Base-by-base conservation (phyloP, 2,888 invertebrate species). In the Nipponacmea schrenckii region DNA sequence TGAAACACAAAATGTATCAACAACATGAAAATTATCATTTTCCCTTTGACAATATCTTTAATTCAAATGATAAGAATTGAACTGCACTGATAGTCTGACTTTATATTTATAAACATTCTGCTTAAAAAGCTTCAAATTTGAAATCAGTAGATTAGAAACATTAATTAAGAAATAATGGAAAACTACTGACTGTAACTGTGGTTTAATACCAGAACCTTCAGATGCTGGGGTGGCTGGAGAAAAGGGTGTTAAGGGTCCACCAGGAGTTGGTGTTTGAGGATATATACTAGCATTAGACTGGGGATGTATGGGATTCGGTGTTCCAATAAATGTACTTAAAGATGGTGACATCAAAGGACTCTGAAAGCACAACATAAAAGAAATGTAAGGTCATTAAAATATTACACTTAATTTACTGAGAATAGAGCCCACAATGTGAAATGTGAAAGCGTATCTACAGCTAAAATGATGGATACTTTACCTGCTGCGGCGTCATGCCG, bases 201-300 rank as follows among this genome's bases (percentile, higher is more conserved):
- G 98, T 73, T 96, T 92, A 83, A 97, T 96, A 68, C 96, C 96
- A 69, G 97, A 96, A 90, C 97, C 96, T 14, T 95, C 95, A 62
- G 87, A 85, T 14, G 86, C 86, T 0, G 96, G 96, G 73, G 91
- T 88, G 31, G 88, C 85, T 62, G 89, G 89, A 46, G 85, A 86
- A 64, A 84, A 89, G 50, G 96, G 96, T 12, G 96, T 97, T 93
- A 85, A 81, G 7, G 87, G 87, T 0, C 85, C 86, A 45, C 96
- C 94, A 0, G 96, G 95, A 7, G 92, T 83, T 27, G 84, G 81
- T 12, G 83, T 79, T 5, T 79, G 77, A 44, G 84, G 84, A 67
- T 82, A 83, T 17, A 83, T 66, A 71, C 83, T 83, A 39, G 84
- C 81, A 81, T 84, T 85, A n/a, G 84, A 85, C 45, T 85, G 85